These are phyloP conservation scores for Malurus splendens DNA, from an alignment of 2,797 vertebrate species.

Conservation along the genomic window DNA sequence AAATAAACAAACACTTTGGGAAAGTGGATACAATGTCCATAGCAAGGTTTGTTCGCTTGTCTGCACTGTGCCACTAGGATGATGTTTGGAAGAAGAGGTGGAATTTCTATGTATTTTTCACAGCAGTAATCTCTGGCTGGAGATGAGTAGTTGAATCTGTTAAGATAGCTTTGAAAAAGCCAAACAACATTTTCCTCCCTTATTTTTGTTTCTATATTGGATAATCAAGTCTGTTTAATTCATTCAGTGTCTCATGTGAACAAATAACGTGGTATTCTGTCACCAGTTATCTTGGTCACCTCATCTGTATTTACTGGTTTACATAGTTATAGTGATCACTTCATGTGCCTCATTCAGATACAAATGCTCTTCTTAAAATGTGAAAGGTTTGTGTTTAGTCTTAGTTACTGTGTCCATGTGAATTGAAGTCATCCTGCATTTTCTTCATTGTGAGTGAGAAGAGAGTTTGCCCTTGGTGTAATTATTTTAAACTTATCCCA, in stretches of 20 bases:
- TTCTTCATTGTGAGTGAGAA: not conserved
- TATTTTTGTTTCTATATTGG: not conserved
- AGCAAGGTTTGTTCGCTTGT: not conserved
- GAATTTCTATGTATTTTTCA: not conserved
- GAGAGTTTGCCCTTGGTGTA: not conserved
- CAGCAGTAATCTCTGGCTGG: not conserved
- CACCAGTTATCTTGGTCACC: not conserved
- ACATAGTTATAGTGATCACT: rapidly evolving
- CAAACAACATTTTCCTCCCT: not conserved
- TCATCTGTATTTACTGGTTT: not conserved
- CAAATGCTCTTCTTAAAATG: not conserved
- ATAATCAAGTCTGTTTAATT: not conserved
- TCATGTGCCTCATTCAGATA: not conserved
- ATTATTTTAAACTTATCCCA: not conserved
- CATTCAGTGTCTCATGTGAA: not conserved
- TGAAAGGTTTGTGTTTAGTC: not conserved
- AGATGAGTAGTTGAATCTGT: not conserved
- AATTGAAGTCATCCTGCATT: not conserved
- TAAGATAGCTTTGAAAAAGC: not conserved
- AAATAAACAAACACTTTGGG: not conserved
- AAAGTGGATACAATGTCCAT: rapidly evolving
- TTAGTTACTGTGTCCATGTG: not conserved
- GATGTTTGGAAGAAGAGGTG: not conserved
- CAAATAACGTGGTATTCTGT: not conserved
- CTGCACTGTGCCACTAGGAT: not conserved